Evolutionary conservation across 2,888 invertebrate genomes (phyloP).

Genomic region (Aproaerema taeniolella): DNA sequence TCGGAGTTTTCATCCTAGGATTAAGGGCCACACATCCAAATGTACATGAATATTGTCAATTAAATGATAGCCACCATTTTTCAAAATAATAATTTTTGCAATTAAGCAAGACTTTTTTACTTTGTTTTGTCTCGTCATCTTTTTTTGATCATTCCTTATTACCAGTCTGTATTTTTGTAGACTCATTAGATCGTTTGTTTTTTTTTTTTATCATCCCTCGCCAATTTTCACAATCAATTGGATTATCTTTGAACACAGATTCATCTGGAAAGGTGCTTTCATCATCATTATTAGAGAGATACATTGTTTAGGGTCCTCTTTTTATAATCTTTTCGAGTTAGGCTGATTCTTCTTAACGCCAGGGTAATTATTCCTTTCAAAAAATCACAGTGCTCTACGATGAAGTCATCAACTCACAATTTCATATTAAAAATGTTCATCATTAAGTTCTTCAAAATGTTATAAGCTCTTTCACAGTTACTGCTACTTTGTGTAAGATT

Average conservation of each 20-base stretch:
- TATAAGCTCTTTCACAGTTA: background rate
- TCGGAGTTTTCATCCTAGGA: too few species aligned
- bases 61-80: background rate
- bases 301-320: background rate
- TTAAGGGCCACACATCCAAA: too few species aligned
- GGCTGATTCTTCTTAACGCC: background rate
- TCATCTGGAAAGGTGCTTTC: background rate
- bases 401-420: background rate
- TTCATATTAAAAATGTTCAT: background rate
- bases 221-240: constrained; percentile 3
- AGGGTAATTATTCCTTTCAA: background rate
- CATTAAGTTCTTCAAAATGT: background rate
- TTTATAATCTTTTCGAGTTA: background rate
- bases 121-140: background rate
- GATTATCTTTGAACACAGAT: background rate
- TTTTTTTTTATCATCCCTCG: constrained; percentile 1
- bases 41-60: background rate
- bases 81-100: background rate
- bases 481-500: background rate
- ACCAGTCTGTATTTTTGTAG: background rate
- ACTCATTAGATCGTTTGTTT: background rate
- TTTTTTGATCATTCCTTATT: background rate
- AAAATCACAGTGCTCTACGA: background rate
- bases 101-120: background rate
- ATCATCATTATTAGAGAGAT: background rate